These are phyloP conservation scores for Eudemis profundana DNA, from an alignment of 2,888 invertebrate species.

Conservation along the genomic window DNA sequence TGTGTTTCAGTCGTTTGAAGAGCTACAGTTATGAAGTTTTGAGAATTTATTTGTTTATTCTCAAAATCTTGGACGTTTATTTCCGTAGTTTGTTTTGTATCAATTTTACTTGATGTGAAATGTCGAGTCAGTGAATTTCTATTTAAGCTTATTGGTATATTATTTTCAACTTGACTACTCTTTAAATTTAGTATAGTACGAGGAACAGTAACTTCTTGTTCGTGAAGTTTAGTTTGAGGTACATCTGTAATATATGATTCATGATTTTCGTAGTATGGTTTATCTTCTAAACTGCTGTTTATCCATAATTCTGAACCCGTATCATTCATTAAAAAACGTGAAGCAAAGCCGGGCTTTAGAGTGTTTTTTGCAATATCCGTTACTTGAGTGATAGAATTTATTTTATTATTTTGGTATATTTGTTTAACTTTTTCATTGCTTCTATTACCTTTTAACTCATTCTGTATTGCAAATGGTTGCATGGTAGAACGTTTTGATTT, in stretches of 20 bases:
- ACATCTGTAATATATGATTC: not conserved
- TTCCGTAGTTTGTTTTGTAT: not conserved
- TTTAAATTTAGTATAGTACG: not conserved
- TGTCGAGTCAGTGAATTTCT: not conserved
- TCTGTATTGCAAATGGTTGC: not conserved
- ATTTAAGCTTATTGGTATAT: not conserved
- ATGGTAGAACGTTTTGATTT: constrained; percentile 5
- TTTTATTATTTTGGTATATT: too few species aligned
- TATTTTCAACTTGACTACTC: not conserved
- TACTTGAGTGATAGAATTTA: too few species aligned
- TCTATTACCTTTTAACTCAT: not conserved
- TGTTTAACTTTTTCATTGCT: not conserved
- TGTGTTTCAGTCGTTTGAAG: not conserved
- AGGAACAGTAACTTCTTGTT: not conserved
- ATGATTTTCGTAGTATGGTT: not conserved
- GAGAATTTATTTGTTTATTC: not conserved
- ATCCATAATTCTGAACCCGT: constrained; percentile 4
- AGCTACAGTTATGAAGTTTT: not conserved
- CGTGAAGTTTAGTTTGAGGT: not conserved
- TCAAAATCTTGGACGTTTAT: not conserved
- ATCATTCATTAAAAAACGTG: not conserved
- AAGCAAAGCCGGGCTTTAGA: not conserved
- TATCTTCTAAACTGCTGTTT: constrained; percentile 5
- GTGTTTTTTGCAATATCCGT: not conserved
- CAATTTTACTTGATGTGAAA: not conserved